These are phyloP conservation scores for Xestobium rufovillosum DNA, from an alignment of 2,888 invertebrate species.

Conservation along the genomic window DNA sequence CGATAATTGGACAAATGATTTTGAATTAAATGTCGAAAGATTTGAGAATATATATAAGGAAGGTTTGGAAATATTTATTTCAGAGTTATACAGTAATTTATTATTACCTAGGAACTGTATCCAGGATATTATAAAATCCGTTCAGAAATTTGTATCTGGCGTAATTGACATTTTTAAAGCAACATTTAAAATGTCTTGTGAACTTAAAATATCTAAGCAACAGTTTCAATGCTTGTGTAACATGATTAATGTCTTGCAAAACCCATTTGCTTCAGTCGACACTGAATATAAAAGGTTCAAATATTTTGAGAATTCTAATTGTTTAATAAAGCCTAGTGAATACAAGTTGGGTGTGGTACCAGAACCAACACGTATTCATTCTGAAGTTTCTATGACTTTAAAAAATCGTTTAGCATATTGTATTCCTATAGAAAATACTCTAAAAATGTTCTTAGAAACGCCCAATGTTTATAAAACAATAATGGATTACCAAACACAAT, in stretches of 20 bases:
- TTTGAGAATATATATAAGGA: too few relatives aligned
- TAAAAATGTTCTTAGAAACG: conserved; percentile 4
- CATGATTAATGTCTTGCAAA: too few relatives aligned
- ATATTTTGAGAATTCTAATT: background rate
- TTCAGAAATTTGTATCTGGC: background rate
- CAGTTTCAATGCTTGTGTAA: too few relatives aligned
- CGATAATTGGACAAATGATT: too few relatives aligned
- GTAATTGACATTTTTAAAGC: too few relatives aligned
- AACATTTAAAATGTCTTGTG: background rate
- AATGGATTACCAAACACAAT: conserved; percentile 3
- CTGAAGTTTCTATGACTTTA: conserved; percentile 4
- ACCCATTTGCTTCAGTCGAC: conserved; percentile 2
- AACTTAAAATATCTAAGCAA: background rate
- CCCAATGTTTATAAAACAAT: conserved; percentile 5
- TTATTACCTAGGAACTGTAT: background rate
- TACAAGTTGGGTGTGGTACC: too few relatives aligned
- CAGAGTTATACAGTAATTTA: background rate
- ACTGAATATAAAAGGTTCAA: too few relatives aligned
- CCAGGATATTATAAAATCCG: conserved; percentile 1
- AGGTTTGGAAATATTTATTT: background rate
- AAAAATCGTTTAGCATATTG: conserved; percentile 3
- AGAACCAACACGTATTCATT: too few relatives aligned
- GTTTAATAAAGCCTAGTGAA: background rate
- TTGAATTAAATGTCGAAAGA: too few relatives aligned
- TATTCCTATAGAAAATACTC: too few relatives aligned